Conservation (phyloP, 2,888 invertebrate species). For the Drosophila dives region DNA sequence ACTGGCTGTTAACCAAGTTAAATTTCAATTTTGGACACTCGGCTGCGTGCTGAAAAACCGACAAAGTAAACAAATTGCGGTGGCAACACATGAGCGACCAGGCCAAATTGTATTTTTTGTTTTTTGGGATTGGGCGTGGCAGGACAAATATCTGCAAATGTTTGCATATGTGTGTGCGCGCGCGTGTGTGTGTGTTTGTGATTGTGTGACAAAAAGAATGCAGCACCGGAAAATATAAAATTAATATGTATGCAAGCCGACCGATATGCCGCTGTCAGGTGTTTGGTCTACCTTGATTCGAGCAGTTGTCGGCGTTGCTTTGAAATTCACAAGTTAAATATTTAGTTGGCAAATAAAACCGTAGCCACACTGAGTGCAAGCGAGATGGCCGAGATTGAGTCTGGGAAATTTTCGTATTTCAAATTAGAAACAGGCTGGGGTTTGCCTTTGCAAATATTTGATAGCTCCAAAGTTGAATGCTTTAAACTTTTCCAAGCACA, state of each 20-base stretch:
- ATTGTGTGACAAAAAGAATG: constrained; percentile 5
- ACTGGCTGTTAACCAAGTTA: constrained; percentile 67
- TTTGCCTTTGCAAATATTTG: constrained; percentile 45
- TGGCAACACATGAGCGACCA: constrained; percentile 67
- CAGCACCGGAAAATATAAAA: constrained; percentile 50
- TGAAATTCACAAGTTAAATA: constrained; percentile 71
- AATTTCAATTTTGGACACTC: constrained; percentile 73
- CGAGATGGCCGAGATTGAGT: accelerated
- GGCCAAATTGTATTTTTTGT: constrained; percentile 31
- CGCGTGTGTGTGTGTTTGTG: not conserved
- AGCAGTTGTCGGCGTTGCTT: constrained; percentile 52
- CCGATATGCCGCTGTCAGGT: constrained; percentile 49
- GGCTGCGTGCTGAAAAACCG: constrained; percentile 70
- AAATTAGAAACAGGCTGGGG: constrained; percentile 34
- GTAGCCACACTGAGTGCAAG: not conserved
- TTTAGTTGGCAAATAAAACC: constrained; percentile 59
- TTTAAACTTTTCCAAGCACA: constrained; percentile 32
- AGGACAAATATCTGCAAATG: constrained; percentile 34
- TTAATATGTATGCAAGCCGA: constrained; percentile 54
- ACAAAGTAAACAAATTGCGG: constrained; percentile 75
- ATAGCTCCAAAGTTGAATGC: constrained; percentile 31
- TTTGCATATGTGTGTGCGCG: not conserved
- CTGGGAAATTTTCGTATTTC: constrained; percentile 25
- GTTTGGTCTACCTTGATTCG: constrained; percentile 47
- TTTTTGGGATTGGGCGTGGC: constrained; percentile 29